These are phyloP conservation scores for Flexamia atlantica DNA, from an alignment of 2,888 invertebrate species.

Conservation along the genomic window DNA sequence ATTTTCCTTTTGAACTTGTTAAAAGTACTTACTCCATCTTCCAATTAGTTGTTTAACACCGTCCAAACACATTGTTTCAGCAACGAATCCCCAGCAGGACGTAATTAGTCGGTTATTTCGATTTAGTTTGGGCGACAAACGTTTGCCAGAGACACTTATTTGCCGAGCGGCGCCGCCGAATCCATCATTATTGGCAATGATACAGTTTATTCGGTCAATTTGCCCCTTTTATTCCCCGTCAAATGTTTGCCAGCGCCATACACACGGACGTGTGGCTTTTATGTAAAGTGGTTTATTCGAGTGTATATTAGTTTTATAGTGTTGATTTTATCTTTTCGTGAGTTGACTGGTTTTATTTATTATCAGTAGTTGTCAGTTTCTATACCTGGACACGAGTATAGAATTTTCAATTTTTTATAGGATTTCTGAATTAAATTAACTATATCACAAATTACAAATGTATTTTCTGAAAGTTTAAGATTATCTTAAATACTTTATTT, in stretches of 20 bases:
- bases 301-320: background rate
- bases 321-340: background rate
- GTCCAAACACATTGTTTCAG: background rate
- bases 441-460: too few species aligned
- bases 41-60: too few species aligned
- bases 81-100: background rate
- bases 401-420: too few species aligned
- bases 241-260: background rate
- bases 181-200: constrained; percentile 39
- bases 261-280: constrained; percentile 3
- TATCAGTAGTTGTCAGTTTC: too few species aligned
- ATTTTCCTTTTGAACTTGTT: too few species aligned
- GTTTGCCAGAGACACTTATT: constrained; percentile 29
- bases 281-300: background rate
- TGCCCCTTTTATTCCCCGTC: constrained; percentile 14
- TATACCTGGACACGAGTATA: too few species aligned
- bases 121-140: constrained; percentile 21
- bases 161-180: background rate
- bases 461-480: too few species aligned
- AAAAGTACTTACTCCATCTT: too few species aligned
- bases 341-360: too few species aligned
- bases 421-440: too few species aligned
- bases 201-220: constrained; percentile 38
- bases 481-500: too few species aligned
- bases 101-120: constrained; percentile 10